These are phyloP conservation scores for Acrobasis consociella DNA, from an alignment of 2,888 invertebrate genomes.

Conservation along the genomic window DNA sequence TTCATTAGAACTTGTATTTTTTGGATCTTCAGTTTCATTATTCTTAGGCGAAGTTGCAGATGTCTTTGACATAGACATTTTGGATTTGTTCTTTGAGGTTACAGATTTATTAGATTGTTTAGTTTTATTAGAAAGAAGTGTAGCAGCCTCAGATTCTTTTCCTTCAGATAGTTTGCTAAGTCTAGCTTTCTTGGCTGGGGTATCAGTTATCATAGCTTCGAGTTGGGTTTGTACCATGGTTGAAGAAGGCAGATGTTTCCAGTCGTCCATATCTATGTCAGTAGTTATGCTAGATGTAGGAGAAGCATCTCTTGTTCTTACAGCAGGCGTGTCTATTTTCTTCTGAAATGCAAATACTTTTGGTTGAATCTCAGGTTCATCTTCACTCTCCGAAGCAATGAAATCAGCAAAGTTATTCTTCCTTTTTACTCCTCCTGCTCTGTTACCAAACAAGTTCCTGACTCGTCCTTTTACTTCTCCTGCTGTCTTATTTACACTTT, in stretches of 20 bases:
- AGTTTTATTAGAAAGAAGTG: slow-evolving; percentile 33
- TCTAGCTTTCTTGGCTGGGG: slow-evolving; percentile 52
- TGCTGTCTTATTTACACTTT: slow-evolving; percentile 55
- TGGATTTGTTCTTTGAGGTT: slow-evolving; percentile 41
- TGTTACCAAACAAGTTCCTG: slow-evolving; percentile 60
- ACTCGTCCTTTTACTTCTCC: slow-evolving; percentile 46
- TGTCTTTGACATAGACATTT: slow-evolving; percentile 14
- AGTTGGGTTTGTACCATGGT: slow-evolving; percentile 70
- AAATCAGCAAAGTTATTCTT: slow-evolving; percentile 70
- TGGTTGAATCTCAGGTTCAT: slow-evolving; percentile 64
- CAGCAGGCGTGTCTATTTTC: slow-evolving; percentile 35
- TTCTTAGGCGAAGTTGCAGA: no score
- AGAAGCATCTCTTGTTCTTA: slow-evolving; percentile 46
- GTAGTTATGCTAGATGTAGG: slow-evolving; percentile 55
- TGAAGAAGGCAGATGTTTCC: slow-evolving; percentile 70
- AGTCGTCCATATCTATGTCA: slow-evolving; percentile 70
- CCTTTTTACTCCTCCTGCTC: slow-evolving; percentile 49
- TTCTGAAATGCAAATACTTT: slow-evolving; percentile 59
- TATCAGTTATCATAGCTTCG: slow-evolving; percentile 44
- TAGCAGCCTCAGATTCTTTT: slow-evolving; percentile 42
- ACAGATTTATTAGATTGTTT: slow-evolving; percentile 42
- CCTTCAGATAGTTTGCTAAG: slow-evolving; percentile 51
- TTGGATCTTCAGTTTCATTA: no score
- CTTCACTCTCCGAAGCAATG: slow-evolving; percentile 66
- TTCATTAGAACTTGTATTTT: no score